Evolutionary conservation across 1,140 invertebrate species (phyloP), one percentile per base, ranked within the genome.

Genomic region (Drosophila eugracilis): DNA sequence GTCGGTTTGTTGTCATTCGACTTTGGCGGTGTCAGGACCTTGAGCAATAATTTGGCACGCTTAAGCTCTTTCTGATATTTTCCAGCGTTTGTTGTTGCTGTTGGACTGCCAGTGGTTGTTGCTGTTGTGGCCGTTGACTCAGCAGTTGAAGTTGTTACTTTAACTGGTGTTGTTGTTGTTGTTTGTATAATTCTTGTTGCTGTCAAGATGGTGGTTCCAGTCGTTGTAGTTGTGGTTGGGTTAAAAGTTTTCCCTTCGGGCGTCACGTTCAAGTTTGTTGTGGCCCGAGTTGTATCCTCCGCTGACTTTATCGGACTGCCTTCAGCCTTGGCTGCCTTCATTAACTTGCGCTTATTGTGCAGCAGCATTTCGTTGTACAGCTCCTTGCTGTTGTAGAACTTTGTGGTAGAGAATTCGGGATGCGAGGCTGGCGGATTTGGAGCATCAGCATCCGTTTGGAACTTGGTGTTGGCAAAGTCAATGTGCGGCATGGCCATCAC

Each of bases 301-400:
- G 59, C 66, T 84, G 84, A 78, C 83, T 88, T 78, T 76, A 76
- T 69, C 78, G 75, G 78, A 63, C 79, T 72, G 47, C 47, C 37
- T 15, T 53, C 65, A 59, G 59, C 37, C 14, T 42, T 70, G 50
- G 53, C 59, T 58, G 78, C 83, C 65, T 83, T 88, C 62, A 88
- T 88, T 88, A 88, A 76, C 63, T 90, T 91, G 47, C 70, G 78
- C 65, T 81, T 84, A 74, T 81, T 84, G 71, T 90, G 85, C 54
- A 74, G 66, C 70, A 91, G 66, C 90, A 91, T 91, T 72, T 91
- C 90, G 73, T 90, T 91, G 74, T 91, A 91, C 52, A 91, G 60
- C 67, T 91, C 90, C 62, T 91, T 90, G 76, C 90, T 91, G 55
- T 91, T 91, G 66, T 91, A 91, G 53, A 91, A 91, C 73, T 91